Evolutionary conservation across 2,113 vertebrate genomes (phyloP), one percentile per base, ranked within the genome.

Genomic region (Elgaria multicarinata): DNA sequence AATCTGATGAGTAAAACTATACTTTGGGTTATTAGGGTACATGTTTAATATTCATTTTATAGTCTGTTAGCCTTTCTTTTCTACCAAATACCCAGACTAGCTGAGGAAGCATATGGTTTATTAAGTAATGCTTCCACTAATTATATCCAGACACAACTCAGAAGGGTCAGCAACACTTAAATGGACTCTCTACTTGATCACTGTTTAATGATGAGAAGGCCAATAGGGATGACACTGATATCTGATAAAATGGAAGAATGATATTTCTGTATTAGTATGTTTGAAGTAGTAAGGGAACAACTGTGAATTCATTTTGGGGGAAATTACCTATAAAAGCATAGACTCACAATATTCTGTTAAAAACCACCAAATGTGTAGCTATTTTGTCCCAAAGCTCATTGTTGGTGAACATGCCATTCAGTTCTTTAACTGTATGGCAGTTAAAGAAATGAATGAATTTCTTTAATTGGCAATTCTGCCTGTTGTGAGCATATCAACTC

Each of bases 21-120:
- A 92, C 87, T 96, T 91, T 87, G 90, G 90, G 85, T 92, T 92
- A 92, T 95, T 90, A 90, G 87, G 79, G 89, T 78, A 77, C 79
- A 90, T 87, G 90, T 91, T 86, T 95, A 91, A 93, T 95, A 94
- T 95, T 96, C 31, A 95, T 95, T 96, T 92, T 88, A 92, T 89
- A 93, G 74, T 95, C 88, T 91, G 96, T 96, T 91, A 93, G 93
- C 92, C 77, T 58, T 58, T 18, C 55, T 58, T 58, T 58, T 58
- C 55, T 58, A 58, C 55, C 16, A 58, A 58, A 58, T 14, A 58
- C 6, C 93, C 87, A 91, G 91, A 96, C 95, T 96, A 97, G 95
- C 95, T 95, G 96, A 97, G 16, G 36, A 89, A 97, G 71, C 97
- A 97, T 96, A 97, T 96, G 96, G 95, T 95, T 96, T 96, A 93